Evolutionary conservation across 2,888 invertebrate genomes (phyloP).

Genomic region (Drosophila fulvimacula): DNA sequence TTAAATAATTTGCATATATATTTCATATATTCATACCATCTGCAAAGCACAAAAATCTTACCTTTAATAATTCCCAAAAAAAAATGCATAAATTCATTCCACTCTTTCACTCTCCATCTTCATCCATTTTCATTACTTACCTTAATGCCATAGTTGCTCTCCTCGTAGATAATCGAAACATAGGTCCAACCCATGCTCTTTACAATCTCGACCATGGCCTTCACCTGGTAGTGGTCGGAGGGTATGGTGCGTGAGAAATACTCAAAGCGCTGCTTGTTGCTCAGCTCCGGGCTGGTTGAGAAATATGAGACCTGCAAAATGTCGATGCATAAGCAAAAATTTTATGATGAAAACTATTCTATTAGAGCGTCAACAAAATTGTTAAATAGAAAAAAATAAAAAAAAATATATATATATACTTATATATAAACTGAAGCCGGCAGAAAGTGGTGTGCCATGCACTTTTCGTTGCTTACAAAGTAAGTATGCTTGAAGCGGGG

Average conservation of each 20-base stretch:
- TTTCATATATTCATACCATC: no score
- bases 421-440: neutral
- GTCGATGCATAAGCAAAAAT: conserved; percentile 10
- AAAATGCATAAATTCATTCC: neutral
- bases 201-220: conserved; percentile 97
- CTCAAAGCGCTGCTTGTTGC: conserved; percentile 97
- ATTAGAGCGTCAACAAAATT: conserved; percentile 21
- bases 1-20: no score
- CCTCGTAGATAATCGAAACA: conserved; percentile 97
- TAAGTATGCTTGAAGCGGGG: neutral
- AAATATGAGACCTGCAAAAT: conserved; percentile 94
- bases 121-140: conserved; percentile 85
- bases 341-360: conserved; percentile 21
- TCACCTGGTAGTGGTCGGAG: conserved; percentile 96
- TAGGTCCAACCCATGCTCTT: conserved; percentile 95
- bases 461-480: conserved; percentile 9
- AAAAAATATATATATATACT: neutral
- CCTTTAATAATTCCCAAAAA: neutral
- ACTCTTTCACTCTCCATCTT: neutral
- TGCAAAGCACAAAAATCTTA: no score
- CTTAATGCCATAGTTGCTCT: conserved; percentile 98
- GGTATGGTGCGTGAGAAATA: conserved; percentile 97
- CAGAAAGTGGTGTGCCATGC: neutral
- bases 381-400: neutral
- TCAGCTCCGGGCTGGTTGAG: conserved; percentile 96